phyloP scores from a whole-genome alignment of 2,113 vertebrate genomes.

The Panthera uncia region DNA sequence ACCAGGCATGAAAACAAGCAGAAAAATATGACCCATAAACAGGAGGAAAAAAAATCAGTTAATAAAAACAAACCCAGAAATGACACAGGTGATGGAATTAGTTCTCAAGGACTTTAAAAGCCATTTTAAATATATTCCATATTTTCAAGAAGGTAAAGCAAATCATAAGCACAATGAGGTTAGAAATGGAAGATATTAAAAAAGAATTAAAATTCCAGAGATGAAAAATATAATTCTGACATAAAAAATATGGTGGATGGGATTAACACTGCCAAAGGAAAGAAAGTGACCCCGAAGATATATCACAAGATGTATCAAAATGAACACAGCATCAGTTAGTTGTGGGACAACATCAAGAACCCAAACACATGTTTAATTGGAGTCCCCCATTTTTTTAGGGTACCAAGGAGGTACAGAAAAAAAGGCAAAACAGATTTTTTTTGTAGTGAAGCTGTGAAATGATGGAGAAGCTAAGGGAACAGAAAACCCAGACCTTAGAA shows the following conservation, averaged over 20 bases:
- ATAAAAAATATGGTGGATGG: not conserved
- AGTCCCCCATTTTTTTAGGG: not conserved
- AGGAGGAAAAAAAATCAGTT: not conserved
- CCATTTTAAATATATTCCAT: not conserved
- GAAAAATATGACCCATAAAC: not conserved
- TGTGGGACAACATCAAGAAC: not conserved
- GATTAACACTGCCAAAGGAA: not conserved
- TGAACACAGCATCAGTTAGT: not conserved
- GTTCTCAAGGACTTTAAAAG: not conserved
- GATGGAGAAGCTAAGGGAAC: not conserved
- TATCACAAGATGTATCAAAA: not conserved
- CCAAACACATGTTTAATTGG: not conserved
- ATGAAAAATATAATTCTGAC: not conserved
- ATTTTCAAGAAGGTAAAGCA: not conserved
- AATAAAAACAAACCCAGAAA: not conserved
- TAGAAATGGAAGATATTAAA: not conserved
- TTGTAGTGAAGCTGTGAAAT: not conserved
- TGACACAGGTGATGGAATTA: not conserved
- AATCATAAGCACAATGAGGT: not conserved
- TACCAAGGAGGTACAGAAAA: not conserved
- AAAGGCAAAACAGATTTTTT: not conserved
- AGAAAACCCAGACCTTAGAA: not conserved
- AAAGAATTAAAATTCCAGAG: not conserved
- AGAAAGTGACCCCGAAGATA: not conserved
- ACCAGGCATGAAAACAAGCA: not conserved